Evolutionary conservation across 2,113 vertebrate genomes (phyloP), one percentile per base, ranked within the genome.

Genomic region (Rostratula benghalensis): DNA sequence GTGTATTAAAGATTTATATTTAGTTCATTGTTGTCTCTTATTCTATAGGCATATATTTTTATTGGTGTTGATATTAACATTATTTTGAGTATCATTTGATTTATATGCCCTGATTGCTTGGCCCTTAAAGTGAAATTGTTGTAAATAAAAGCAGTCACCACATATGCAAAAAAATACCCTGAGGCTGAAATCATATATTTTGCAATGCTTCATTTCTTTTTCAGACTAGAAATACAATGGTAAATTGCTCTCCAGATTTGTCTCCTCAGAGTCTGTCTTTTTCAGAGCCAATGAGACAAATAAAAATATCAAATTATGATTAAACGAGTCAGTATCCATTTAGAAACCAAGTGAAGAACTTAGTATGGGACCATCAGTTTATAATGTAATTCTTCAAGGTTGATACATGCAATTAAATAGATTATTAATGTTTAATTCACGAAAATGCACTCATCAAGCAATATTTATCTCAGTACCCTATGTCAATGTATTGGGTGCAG

Each of bases 101-200:
- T 81, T 90, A 81, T 83, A 35, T 51, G 28, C 8, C 11, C 18
- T 83, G 54, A 86, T 70, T 77, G n/a, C 16, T 90, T 78, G 67
- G n/a, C 14, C 45, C 45, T 83, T 86, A 41, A 86, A 90, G 10
- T 78, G 25, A 81, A 87, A 92, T 87, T 94, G 81, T 25, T 84
- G 4, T 15, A 94, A 84, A 94, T 82, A 84, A 87, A 94, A 63
- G 16, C 73, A 87, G 4, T 69, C 56, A 64, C 65, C 56, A 84
- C 4, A 64, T 11, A 89, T 13, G 57, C 13, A 82, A 76, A 86
- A 86, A 86, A 87, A 39, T 31, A 48, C 2, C 73, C 35, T 6
- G 7, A 65, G 46, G 77, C 27, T 67, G 21, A 87, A 87, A 70
- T 61, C 1, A 41, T 75, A 18, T 14, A 24, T 89, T 76, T 71